Base-by-base conservation (phyloP, 2,888 invertebrate species). In the Diogma glabrata region DNA sequence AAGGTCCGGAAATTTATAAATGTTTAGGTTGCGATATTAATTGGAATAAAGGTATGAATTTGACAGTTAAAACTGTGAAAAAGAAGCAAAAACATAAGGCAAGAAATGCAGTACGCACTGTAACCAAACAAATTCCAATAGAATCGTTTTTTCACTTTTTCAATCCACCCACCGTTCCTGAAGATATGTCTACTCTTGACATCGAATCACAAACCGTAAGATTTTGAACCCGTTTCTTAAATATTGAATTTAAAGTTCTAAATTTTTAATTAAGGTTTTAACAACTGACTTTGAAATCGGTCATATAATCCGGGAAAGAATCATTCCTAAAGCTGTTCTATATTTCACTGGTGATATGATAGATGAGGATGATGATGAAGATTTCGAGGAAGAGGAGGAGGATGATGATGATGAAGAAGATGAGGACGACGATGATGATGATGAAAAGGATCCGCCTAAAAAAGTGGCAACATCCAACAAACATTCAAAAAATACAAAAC, bases 71-170 rank as follows among this genome's bases (percentile, higher is more conserved):
- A 74, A 88, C 87, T 28, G 86, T 96, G 57, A 91, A 92, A 69
- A 96, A 96, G 79, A 95, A 93, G 72, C 97, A 99, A 74, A 99
- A 97, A 72, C 96, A 97, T 71, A 96, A 96, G 81, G 90, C 90
- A 40, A 82, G 89, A 56, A 94, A 93, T 48, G 85, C 90, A 0
- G 87, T 91, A 53, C 82, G 95, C 63, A 92, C 91, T n/a, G 85
- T 97, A 57, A 90, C 89, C 49, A 96, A 94, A 75, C 87, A 88
- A 50, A 90, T 97, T 58, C 90, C 91, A 64, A 92, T 89, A 52
- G 96, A 97, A 71, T 97, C 96, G 0, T 99, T 99, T 78, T 99
- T 99, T 76, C 97, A 97, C 73, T 99, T 99, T 79, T 99, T 99
- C 74, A 82, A 79, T 59, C 96, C 96, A 46, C 96, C 96, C 30